Evolutionary conservation across 2,888 invertebrate genomes (phyloP).

Genomic region (Panopea generosa): DNA sequence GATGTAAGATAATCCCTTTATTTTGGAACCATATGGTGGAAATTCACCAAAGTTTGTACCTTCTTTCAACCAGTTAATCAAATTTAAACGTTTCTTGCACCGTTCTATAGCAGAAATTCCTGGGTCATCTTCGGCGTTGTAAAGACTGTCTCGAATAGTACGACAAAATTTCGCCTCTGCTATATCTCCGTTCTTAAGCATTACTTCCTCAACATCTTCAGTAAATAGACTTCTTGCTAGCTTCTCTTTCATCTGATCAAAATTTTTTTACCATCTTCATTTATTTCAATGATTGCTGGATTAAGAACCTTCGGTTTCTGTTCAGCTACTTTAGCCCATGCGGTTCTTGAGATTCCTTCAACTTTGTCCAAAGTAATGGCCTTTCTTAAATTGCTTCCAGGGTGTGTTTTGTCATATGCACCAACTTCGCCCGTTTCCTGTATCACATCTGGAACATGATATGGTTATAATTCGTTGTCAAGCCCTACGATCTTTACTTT

Average conservation of each 20-base stretch:
- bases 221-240: constrained; percentile 19
- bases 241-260: constrained; percentile 37
- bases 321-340: constrained; percentile 10
- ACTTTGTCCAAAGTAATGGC: constrained; percentile 20
- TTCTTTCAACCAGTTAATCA: constrained; percentile 27
- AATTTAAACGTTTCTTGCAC: constrained; percentile 10
- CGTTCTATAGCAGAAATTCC: constrained; percentile 17
- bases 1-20: constrained; percentile 30
- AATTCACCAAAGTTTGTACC: constrained; percentile 25
- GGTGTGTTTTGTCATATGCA: no score
- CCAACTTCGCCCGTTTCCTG: no score
- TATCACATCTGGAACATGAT: no score
- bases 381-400: constrained; percentile 30
- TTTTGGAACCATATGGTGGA: constrained; percentile 25
- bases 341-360: constrained; percentile 8
- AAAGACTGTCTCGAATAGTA: constrained; percentile 20
- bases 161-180: constrained; percentile 27
- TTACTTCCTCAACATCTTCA: constrained; percentile 9
- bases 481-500: no score
- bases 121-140: constrained; percentile 24
- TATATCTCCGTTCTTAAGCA: not conserved
- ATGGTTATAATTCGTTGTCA: no score
- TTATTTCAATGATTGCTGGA: constrained; percentile 12
- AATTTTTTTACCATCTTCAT: constrained; percentile 24
- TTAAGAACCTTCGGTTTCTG: constrained; percentile 15